phyloP scores from a whole-genome alignment of 1,140 invertebrate genomes.

The Anastatus disparis region DNA sequence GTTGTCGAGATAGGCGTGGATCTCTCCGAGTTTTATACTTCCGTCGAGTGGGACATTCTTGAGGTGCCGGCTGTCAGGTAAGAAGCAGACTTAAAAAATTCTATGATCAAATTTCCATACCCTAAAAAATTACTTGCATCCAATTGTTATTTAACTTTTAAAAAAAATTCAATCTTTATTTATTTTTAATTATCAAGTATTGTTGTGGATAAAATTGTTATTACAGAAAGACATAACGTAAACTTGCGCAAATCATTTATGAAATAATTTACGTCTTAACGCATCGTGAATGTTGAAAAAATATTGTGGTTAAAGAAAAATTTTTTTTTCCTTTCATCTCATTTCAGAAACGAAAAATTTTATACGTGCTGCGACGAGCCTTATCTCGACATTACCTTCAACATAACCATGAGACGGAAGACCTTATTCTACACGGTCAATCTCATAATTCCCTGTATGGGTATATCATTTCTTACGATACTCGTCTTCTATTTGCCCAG shows the following conservation, averaged over 20 bases:
- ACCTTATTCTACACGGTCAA: slow-evolving; percentile 98
- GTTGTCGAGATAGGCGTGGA: slow-evolving; percentile 90
- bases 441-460: slow-evolving; percentile 97
- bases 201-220: too few species aligned
- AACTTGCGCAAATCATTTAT: too few species aligned
- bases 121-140: too few species aligned
- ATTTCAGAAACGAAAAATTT: slow-evolving; percentile 89
- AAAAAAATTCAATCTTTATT: too few species aligned
- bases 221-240: too few species aligned
- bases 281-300: too few species aligned
- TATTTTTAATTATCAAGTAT: too few species aligned
- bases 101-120: too few species aligned
- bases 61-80: slow-evolving; percentile 92
- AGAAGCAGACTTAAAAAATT: too few species aligned
- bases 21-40: slow-evolving; percentile 93
- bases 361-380: slow-evolving; percentile 98
- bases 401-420: slow-evolving; percentile 97
- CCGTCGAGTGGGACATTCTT: slow-evolving; percentile 98
- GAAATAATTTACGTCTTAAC: too few species aligned
- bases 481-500: slow-evolving; percentile 99
- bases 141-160: too few species aligned
- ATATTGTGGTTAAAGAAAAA: too few species aligned
- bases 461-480: slow-evolving; percentile 97
- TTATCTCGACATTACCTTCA: slow-evolving; percentile 98
- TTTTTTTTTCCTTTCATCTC: slow-evolving; percentile 2